Evolutionary conservation across 2,888 invertebrate species (phyloP).

Genomic region (Euspilapteryx auroguttella): DNA sequence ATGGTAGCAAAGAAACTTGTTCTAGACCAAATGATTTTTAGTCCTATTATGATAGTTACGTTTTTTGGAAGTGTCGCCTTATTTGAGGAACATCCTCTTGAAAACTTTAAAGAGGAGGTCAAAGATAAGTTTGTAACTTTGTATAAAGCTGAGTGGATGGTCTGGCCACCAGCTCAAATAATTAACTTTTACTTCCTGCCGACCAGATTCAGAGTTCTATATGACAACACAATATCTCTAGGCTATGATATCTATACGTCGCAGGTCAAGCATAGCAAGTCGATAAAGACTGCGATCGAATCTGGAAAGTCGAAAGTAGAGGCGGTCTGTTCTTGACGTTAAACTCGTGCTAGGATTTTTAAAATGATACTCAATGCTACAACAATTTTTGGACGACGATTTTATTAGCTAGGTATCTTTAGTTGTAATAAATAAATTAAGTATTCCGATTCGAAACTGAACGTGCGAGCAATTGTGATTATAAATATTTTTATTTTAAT

Average conservation of each 20-base stretch:
- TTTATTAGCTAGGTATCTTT: no score
- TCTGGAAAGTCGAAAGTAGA: no score
- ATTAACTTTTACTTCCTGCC: constrained; percentile 91
- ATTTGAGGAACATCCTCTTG: constrained; percentile 67
- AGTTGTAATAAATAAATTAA: no score
- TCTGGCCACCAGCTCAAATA: constrained; percentile 94
- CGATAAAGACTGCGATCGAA: constrained; percentile 4
- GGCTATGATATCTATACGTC: constrained; percentile 89
- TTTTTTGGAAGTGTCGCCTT: constrained; percentile 79
- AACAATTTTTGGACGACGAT: no score
- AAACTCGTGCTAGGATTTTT: no score
- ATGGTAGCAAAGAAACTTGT: constrained; percentile 78
- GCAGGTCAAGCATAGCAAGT: constrained; percentile 69
- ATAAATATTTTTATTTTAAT: no score
- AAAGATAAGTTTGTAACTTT: constrained; percentile 74
- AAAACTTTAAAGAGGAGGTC: constrained; percentile 71
- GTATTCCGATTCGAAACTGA: no score
- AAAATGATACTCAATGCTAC: no score
- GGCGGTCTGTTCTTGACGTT: no score
- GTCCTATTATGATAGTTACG: constrained; percentile 79
- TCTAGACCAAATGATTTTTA: constrained; percentile 84
- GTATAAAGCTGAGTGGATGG: constrained; percentile 87
- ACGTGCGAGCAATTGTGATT: no score
- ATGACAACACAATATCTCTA: constrained; percentile 85
- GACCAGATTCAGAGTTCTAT: constrained; percentile 81